Conservation (phyloP, 2,797 vertebrate species). For the Hyperoplus lanceolatus region DNA sequence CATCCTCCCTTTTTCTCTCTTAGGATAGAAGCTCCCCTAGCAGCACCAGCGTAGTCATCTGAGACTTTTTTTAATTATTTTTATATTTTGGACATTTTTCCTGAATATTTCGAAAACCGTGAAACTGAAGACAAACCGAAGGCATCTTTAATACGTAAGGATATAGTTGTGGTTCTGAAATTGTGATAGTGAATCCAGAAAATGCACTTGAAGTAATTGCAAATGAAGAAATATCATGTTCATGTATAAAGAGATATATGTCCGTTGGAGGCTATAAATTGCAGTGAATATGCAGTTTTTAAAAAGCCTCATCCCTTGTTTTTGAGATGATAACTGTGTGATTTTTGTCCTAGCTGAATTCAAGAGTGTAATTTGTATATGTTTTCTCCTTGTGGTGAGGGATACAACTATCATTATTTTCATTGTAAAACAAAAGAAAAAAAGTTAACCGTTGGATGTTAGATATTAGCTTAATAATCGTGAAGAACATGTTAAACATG, state of each 20-base stretch:
- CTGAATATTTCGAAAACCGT: constrained; percentile 55
- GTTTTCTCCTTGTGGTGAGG: constrained; percentile 36
- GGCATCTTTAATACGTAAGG: constrained; percentile 24
- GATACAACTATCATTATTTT: constrained; percentile 5
- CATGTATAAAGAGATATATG: constrained; percentile 1
- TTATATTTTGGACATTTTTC: neutral
- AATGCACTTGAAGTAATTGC: constrained; percentile 9
- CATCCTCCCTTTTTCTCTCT: constrained; percentile 65
- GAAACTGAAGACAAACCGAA: constrained; percentile 58
- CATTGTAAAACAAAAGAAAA: too few relatives aligned
- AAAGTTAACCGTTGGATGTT: neutral
- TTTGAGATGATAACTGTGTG: neutral
- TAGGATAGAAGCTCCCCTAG: constrained; percentile 94
- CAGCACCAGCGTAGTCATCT: constrained; percentile 92
- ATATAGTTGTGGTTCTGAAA: constrained; percentile 14
- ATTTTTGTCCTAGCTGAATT: constrained; percentile 12
- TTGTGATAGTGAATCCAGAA: constrained; percentile 28
- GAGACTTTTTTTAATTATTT: constrained; percentile 70
- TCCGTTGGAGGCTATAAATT: neutral
- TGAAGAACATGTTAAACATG: neutral
- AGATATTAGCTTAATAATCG: neutral
- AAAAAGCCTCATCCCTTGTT: neutral
- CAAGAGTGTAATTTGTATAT: neutral
- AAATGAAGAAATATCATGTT: neutral
- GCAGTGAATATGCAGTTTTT: constrained; percentile 1